Percentiles rank a stretch among this genome's conserved stretches.
Evolutionary conservation across 2,113 vertebrate genomes (phyloP).

Genomic region (Engystomops pustulosus): DNA sequence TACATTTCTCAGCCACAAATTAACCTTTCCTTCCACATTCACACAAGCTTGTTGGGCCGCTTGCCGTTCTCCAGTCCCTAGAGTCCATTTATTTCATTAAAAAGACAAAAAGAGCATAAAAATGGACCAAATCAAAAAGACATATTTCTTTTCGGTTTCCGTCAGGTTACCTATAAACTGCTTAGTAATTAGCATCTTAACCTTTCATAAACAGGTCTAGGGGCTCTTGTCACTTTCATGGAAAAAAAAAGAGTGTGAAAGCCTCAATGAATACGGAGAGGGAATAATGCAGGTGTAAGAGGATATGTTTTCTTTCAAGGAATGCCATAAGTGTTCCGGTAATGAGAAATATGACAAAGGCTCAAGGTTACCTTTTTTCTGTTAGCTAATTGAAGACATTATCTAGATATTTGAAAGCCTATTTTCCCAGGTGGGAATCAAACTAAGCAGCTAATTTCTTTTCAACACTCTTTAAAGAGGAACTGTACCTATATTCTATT

Average conservation of each 20-base stretch:
- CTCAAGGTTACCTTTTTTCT: conserved; percentile 52
- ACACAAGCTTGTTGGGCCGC: conserved; percentile 21
- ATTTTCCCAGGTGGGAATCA: conserved; percentile 27
- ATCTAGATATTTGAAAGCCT: conserved; percentile 31
- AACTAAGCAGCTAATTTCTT: conserved; percentile 19
- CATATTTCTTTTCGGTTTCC: conserved; percentile 58
- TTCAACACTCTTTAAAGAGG: neutral
- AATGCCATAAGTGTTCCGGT: conserved; percentile 61
- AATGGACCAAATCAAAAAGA: conserved; percentile 53
- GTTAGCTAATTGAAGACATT: conserved; percentile 51
- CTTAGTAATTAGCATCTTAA: conserved; percentile 72
- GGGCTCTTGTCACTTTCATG: conserved; percentile 64
- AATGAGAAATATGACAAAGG: conserved; percentile 64
- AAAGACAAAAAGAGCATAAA: conserved; percentile 35
- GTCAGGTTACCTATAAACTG: conserved; percentile 61
- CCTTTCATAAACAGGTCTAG: conserved; percentile 70
- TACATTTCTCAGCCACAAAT: conserved; percentile 67
- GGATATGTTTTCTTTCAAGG: conserved; percentile 52
- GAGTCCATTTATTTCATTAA: conserved; percentile 54
- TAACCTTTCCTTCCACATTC: conserved; percentile 66
- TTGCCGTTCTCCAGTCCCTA: conserved; percentile 27
- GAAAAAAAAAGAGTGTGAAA: conserved; percentile 66
- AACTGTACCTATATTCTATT: neutral
- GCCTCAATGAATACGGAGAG: conserved; percentile 63
- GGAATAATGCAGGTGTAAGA: conserved; percentile 68